These are phyloP conservation scores for Paramuricea clavata DNA, from an alignment of 92 coral and sea anemone genomes.

Conservation along the genomic window DNA sequence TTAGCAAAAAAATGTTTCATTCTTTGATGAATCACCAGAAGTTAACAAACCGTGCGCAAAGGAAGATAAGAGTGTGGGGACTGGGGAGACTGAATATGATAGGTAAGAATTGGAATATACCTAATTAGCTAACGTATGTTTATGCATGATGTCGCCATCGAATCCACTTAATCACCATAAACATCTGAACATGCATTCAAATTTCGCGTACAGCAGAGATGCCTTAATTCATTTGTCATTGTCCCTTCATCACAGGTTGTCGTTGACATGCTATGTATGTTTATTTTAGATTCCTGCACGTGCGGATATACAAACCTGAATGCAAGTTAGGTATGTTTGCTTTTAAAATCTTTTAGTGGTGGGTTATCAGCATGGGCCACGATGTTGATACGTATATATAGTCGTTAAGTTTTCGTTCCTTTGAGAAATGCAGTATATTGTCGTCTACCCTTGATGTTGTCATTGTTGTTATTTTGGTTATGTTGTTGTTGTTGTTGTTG, in stretches of 20 bases:
- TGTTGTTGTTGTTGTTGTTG: neutral
- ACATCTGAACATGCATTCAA: no score
- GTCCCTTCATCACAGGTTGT: neutral
- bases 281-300: conserved; percentile 78
- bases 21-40: conserved; percentile 41
- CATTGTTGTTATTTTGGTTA: neutral
- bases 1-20: conserved; percentile 38
- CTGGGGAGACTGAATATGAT: conserved; percentile 89
- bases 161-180: no score
- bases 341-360: neutral
- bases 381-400: no score
- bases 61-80: conserved; percentile 86
- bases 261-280: neutral
- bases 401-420: no score
- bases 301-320: conserved; percentile 85
- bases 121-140: neutral
- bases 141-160: neutral
- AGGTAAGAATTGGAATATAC: conserved; percentile 51
- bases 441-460: no score
- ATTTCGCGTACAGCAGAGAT: no score
- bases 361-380: neutral
- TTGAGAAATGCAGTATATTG: no score
- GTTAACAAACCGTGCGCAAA: conserved; percentile 59
- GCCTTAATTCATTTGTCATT: no score
- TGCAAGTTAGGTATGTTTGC: conserved; percentile 85